phyloP scores from a whole-genome alignment of 2,888 invertebrate genomes.

The Tiphia femorata region DNA sequence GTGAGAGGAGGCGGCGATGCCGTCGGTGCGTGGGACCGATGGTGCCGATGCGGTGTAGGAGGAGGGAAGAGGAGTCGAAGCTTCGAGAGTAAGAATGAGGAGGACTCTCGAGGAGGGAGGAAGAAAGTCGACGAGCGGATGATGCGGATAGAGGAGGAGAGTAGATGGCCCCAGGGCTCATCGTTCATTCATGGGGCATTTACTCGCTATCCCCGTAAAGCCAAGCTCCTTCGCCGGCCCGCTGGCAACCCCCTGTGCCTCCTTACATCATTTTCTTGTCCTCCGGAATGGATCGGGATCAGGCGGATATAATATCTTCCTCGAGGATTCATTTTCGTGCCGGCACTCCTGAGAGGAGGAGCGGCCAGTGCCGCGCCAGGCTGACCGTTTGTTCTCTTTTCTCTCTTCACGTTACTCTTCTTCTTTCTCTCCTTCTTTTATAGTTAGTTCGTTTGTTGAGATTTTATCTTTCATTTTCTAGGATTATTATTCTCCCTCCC shows the following conservation, averaged over 20 bases:
- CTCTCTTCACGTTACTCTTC: not conserved
- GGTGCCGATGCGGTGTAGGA: not conserved
- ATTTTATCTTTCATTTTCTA: no score
- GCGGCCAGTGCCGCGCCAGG: constrained; percentile 27
- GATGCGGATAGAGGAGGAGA: constrained; percentile 24
- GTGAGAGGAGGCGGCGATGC: not conserved
- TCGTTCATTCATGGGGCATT: constrained; percentile 69
- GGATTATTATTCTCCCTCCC: no score
- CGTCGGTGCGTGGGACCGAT: not conserved
- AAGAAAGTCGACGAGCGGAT: no score
- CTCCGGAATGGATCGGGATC: constrained; percentile 61
- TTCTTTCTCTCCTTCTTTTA: not conserved
- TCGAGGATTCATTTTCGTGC: constrained; percentile 54
- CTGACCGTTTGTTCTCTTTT: not conserved
- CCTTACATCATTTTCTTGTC: constrained; percentile 60
- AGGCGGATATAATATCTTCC: constrained; percentile 59
- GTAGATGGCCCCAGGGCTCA: constrained; percentile 58
- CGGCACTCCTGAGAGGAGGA: no score
- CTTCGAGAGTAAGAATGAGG: constrained; percentile 13
- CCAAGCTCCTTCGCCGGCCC: constrained; percentile 44
- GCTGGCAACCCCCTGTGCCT: constrained; percentile 39
- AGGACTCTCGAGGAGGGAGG: constrained; percentile 13
- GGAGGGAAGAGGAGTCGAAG: constrained; percentile 7
- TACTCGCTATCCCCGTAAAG: constrained; percentile 65
- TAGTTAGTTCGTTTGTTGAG: no score